phyloP scores from a whole-genome alignment of 2,113 vertebrate species.

The Apteryx mantelli region DNA sequence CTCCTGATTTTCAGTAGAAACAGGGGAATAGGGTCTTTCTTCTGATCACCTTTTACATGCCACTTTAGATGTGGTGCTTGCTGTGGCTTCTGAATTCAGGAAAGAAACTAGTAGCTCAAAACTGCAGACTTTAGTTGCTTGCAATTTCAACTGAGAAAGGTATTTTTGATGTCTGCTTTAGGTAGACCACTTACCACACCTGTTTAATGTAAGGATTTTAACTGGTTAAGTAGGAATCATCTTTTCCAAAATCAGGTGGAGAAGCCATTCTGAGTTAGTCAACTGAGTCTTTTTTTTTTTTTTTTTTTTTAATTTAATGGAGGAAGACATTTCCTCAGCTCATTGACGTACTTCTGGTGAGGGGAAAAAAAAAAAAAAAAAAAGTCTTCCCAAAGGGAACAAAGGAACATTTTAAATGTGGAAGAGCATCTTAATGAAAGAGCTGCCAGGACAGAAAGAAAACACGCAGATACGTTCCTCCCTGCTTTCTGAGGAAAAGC shows the following conservation, averaged over 20 bases:
- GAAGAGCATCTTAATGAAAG: background rate
- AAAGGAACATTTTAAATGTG: background rate
- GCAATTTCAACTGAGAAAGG: background rate
- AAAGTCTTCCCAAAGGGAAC: background rate
- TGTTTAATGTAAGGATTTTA: background rate
- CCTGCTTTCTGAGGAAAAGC: background rate
- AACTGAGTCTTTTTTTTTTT: background rate
- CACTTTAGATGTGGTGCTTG: background rate
- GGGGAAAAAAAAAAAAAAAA: too few relatives aligned
- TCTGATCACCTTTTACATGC: background rate
- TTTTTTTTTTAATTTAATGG: background rate
- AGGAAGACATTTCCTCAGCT: background rate
- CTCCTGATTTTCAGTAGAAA: background rate
- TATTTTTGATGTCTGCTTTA: too few relatives aligned
- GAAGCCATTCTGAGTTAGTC: background rate
- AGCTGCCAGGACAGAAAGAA: background rate
- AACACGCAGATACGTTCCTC: background rate
- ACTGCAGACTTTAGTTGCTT: background rate
- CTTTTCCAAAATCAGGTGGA: background rate
- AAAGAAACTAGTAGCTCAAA: background rate
- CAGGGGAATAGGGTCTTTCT: background rate
- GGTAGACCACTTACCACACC: too few relatives aligned
- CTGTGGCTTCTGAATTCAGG: background rate
- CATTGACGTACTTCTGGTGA: background rate
- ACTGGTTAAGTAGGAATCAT: background rate